Evolutionary conservation across 2,888 invertebrate genomes (phyloP).

Genomic region (Corbicula japonica): DNA sequence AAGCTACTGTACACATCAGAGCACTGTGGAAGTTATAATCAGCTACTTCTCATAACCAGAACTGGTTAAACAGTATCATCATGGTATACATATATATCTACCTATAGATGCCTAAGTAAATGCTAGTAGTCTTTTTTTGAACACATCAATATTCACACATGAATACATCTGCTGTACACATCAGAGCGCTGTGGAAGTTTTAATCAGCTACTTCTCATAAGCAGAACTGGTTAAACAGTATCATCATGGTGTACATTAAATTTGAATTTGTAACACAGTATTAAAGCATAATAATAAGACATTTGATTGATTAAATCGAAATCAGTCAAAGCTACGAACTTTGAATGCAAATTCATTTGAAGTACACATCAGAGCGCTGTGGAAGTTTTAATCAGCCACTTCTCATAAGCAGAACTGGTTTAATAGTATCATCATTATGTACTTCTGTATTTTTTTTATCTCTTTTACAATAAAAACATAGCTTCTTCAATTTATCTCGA

Average conservation of each 20-base stretch:
- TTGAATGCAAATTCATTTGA: neutral
- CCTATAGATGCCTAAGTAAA: neutral
- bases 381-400: slow-evolving; percentile 55
- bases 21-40: slow-evolving; percentile 70
- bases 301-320: neutral
- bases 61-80: slow-evolving; percentile 62
- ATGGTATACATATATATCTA: slow-evolving; percentile 23
- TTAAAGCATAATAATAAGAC: no score
- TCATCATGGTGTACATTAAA: slow-evolving; percentile 23
- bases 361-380: slow-evolving; percentile 63
- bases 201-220: slow-evolving; percentile 55
- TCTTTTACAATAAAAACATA: no score
- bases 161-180: neutral
- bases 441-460: no score
- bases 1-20: slow-evolving; percentile 54
- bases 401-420: slow-evolving; percentile 69
- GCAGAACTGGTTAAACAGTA: slow-evolving; percentile 57
- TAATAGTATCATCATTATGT: slow-evolving; percentile 36
- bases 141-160: neutral
- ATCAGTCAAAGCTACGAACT: neutral
- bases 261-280: no score
- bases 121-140: neutral
- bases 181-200: slow-evolving; percentile 37
- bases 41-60: slow-evolving; percentile 69
- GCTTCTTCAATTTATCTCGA: no score